Conservation (phyloP, 2,888 invertebrate genomes). For the Amblyteles armatorius region DNA sequence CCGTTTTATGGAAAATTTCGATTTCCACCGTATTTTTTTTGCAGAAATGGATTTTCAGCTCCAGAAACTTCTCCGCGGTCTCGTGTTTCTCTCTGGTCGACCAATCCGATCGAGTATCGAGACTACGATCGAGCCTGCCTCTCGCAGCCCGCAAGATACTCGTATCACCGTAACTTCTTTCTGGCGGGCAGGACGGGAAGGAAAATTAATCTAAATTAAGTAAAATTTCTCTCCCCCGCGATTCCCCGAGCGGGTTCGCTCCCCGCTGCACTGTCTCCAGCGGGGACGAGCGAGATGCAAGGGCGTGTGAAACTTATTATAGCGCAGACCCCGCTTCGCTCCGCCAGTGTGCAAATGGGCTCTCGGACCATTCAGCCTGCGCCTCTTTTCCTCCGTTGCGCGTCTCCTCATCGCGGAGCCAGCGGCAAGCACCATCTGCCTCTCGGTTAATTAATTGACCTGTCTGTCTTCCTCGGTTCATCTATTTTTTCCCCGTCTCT, state of each 20-base stretch:
- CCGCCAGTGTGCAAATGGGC: slow-evolving; percentile 6
- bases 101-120: neutral
- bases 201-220: slow-evolving; percentile 74
- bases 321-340: neutral
- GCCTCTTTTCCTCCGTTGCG: slow-evolving; percentile 40
- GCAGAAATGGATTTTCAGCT: neutral
- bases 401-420: slow-evolving; percentile 39
- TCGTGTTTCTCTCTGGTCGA: neutral
- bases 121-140: neutral
- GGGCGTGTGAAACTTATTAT: slow-evolving; percentile 4
- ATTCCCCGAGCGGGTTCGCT: neutral
- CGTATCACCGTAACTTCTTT: slow-evolving; percentile 2
- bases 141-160: neutral
- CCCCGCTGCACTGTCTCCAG: neutral
- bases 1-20: neutral
- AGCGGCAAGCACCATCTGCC: slow-evolving; percentile 73
- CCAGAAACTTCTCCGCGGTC: neutral
- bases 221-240: slow-evolving; percentile 27
- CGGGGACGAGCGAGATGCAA: neutral
- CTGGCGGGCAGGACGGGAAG: slow-evolving; percentile 45
- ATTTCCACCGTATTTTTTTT: neutral
- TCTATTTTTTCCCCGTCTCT: slow-evolving; percentile 67
- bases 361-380: slow-evolving; percentile 29
- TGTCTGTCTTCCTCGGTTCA: slow-evolving; percentile 68
- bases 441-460: slow-evolving; percentile 76